Conservation (phyloP, 2,797 vertebrate species). For the Dromococcyx pavoninus region DNA sequence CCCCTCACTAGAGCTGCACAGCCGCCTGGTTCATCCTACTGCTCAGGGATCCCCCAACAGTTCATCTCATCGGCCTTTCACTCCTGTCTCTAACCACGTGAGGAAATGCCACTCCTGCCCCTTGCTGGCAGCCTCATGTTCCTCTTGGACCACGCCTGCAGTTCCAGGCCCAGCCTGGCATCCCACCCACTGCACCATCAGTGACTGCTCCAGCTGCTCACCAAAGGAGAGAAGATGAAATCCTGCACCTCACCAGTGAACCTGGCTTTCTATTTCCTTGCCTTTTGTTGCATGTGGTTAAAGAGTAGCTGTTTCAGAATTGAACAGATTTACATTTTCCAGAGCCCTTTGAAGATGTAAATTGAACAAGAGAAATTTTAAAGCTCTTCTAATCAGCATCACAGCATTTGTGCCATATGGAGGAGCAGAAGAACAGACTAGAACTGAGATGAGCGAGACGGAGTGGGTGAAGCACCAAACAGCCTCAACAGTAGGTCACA, state of each 20-base stretch:
- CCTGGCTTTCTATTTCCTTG: not conserved
- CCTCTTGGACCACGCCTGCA: accelerated
- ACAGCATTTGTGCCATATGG: not conserved
- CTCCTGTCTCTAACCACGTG: not conserved
- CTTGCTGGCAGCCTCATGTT: not conserved
- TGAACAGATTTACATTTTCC: not conserved
- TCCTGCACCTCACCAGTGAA: not conserved
- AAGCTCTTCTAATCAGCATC: not conserved
- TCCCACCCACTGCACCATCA: accelerated
- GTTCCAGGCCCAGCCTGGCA: not conserved
- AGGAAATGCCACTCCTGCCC: not conserved
- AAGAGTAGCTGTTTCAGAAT: not conserved
- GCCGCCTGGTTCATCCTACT: not conserved
- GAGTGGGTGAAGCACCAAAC: not conserved
- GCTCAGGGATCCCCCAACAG: not conserved
- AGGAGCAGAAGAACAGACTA: not conserved
- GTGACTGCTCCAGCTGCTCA: not conserved
- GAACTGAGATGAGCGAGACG: not conserved
- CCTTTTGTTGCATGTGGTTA: not conserved
- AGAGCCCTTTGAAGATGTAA: not conserved
- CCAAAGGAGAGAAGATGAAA: not conserved
- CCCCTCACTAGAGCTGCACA: not conserved
- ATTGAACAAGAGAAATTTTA: not conserved
- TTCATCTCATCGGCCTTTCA: not conserved
- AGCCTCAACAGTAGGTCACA: not conserved